Percentiles rank a stretch among this genome's conserved stretches.
These are phyloP conservation scores for Epinephelus coioides DNA, from an alignment of 2,797 vertebrate genomes.

Conservation along the genomic window DNA sequence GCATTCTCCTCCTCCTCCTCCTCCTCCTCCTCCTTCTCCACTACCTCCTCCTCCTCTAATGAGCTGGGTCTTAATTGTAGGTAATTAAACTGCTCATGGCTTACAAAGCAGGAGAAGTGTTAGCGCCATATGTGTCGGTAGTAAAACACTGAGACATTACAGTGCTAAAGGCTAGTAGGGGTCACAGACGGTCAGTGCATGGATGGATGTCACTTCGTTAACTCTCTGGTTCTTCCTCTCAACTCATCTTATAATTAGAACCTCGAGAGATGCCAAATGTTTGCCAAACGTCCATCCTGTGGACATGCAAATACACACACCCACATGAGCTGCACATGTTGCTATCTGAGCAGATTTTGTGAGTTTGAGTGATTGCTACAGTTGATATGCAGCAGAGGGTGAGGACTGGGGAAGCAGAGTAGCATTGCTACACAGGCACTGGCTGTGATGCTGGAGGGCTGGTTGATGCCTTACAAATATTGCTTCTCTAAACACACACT, in stretches of 20 bases:
- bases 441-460: neutral
- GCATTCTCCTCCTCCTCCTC: constrained; percentile 2
- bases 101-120: constrained; percentile 60
- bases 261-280: constrained; percentile 13
- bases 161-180: constrained; percentile 14
- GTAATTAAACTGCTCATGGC: constrained; percentile 71
- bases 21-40: neutral
- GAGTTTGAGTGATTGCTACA: constrained; percentile 1
- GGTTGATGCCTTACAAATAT: neutral
- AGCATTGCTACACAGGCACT: neutral
- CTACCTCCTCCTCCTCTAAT: constrained; percentile 30
- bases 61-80: constrained; percentile 63
- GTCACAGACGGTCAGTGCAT: constrained; percentile 26
- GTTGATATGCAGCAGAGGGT: constrained; percentile 28
- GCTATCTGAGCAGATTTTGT: neutral
- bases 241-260: constrained; percentile 30
- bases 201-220: constrained; percentile 5
- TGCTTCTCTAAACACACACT: neutral
- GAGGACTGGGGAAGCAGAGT: neutral
- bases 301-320: constrained; percentile 16
- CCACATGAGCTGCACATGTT: neutral
- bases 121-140: constrained; percentile 63
- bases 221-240: constrained; percentile 20
- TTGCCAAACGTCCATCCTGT: neutral
- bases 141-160: constrained; percentile 55